These are phyloP conservation scores for Lasiurus cinereus DNA, from an alignment of 2,113 vertebrate genomes.

Conservation along the genomic window DNA sequence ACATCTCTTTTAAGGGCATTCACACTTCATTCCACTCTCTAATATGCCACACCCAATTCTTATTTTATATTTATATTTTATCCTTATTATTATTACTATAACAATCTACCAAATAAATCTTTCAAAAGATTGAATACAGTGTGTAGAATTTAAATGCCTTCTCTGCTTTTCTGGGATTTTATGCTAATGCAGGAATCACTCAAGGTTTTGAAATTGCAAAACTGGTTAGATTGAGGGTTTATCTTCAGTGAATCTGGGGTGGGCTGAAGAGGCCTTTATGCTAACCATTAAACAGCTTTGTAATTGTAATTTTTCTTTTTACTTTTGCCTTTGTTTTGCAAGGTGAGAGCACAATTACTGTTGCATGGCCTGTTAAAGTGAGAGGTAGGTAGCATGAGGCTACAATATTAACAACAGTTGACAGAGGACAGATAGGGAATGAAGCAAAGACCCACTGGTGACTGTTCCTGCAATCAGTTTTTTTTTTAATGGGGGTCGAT, in stretches of 20 bases:
- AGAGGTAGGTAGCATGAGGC: neutral
- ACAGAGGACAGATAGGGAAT: neutral
- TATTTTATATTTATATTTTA: too few relatives aligned
- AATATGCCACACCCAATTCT: too few relatives aligned
- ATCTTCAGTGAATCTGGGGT: conserved; percentile 3
- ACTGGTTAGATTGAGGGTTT: conserved; percentile 35
- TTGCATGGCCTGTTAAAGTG: neutral
- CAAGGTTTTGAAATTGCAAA: conserved; percentile 46
- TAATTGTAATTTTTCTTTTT: conserved; percentile 19
- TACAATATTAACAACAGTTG: conserved; percentile 45
- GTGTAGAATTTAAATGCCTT: conserved; percentile 36
- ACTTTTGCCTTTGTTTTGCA: conserved; percentile 50
- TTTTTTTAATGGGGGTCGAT: neutral
- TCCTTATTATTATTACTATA: too few relatives aligned
- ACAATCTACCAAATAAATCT: conserved; percentile 9
- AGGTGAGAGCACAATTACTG: neutral
- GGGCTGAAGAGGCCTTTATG: conserved; percentile 15
- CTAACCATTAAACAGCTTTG: conserved; percentile 48
- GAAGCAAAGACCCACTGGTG: conserved; percentile 44
- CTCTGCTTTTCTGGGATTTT: conserved; percentile 41
- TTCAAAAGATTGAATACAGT: conserved; percentile 19
- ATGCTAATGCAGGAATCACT: conserved; percentile 32
- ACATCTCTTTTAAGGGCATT: too few relatives aligned
- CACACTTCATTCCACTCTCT: too few relatives aligned
- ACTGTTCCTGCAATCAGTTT: conserved; percentile 47